Conservation (phyloP, 2,888 invertebrate species). For the Acanthosepion lycidas region DNA sequence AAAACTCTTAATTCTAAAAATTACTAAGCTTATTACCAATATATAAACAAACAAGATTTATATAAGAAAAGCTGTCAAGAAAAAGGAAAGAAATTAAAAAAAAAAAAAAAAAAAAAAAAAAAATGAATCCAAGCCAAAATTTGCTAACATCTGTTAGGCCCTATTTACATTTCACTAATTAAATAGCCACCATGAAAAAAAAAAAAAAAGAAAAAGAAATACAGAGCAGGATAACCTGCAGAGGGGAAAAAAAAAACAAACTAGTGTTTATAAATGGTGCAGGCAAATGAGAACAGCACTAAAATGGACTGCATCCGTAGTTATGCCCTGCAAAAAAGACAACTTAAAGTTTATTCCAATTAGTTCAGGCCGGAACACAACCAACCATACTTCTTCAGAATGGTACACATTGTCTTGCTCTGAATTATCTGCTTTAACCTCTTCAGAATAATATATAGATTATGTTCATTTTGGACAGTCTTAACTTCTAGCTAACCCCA, state of each 20-base stretch:
- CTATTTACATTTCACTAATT: neutral
- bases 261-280: neutral
- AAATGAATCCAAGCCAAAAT: constrained; percentile 1
- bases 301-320: neutral
- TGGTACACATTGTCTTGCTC: neutral
- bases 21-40: neutral
- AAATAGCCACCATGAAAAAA: neutral
- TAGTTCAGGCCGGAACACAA: neutral
- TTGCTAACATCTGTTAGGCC: neutral
- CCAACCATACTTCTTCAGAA: neutral
- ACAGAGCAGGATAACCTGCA: neutral
- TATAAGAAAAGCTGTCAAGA: neutral
- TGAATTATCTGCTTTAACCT: neutral
- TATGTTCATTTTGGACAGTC: neutral
- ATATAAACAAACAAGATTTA: neutral
- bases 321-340: neutral
- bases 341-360: neutral
- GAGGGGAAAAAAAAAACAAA: neutral
- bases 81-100: neutral
- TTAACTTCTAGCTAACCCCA: neutral
- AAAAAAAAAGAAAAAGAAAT: neutral
- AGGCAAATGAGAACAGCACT: neutral
- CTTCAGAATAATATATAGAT: neutral
- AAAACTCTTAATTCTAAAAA: neutral
- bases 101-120: neutral